Conservation (phyloP, 2,113 vertebrate species). For the Malurus alboscapulatus region DNA sequence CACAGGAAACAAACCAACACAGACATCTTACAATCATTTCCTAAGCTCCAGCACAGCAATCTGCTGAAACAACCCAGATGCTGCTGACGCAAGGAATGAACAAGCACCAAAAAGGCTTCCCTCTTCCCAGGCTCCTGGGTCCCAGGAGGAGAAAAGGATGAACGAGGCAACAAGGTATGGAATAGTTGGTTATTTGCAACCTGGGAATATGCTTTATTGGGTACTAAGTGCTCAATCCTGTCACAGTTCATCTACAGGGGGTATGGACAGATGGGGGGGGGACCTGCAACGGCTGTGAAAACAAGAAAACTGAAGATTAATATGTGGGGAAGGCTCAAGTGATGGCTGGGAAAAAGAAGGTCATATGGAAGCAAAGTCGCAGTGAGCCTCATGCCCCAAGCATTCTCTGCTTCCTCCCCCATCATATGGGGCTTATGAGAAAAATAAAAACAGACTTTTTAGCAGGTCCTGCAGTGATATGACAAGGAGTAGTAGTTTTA, state of each 20-base stretch:
- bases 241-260: background rate
- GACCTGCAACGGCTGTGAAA: background rate
- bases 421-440: background rate
- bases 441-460: background rate
- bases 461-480: background rate
- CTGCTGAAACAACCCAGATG: conserved; percentile 57
- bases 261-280: background rate
- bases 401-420: background rate
- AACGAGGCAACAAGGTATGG: background rate
- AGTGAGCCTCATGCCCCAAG: background rate
- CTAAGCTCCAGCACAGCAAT: conserved; percentile 2
- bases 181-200: background rate
- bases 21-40: conserved; percentile 51
- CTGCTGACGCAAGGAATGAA: background rate
- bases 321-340: background rate
- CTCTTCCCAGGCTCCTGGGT: background rate
- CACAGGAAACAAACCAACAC: conserved; percentile 50
- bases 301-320: conserved; percentile 4
- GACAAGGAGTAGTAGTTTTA: background rate
- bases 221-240: background rate
- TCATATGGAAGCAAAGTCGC: background rate
- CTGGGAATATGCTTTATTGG: background rate
- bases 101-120: background rate
- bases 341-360: background rate
- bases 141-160: background rate